Evolutionary conservation across 1,140 invertebrate genomes (phyloP).

Genomic region (Lordiphosa clarofinis): DNA sequence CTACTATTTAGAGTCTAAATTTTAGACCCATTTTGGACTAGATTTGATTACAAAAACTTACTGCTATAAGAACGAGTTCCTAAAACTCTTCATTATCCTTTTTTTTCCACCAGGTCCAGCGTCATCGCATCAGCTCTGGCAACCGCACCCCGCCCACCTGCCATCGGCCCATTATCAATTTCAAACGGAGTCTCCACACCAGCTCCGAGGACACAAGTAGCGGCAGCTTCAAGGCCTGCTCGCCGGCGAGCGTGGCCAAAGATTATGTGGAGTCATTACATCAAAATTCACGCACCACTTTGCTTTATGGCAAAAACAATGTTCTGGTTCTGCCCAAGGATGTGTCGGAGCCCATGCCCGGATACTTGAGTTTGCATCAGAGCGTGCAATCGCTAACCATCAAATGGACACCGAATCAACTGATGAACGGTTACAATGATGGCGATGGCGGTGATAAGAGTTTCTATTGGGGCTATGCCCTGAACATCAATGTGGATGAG

Average conservation of each 20-base stretch:
- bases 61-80: too few species aligned
- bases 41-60: too few species aligned
- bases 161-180: conserved; percentile 87
- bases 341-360: conserved; percentile 89
- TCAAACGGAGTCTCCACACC: conserved; percentile 85
- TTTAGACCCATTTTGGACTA: too few species aligned
- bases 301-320: conserved; percentile 98
- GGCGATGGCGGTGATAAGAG: conserved; percentile 87
- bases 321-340: conserved; percentile 93
- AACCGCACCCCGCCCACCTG: conserved; percentile 87
- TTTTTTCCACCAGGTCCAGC: conserved; percentile 82
- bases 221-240: conserved; percentile 79
- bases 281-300: conserved; percentile 92
- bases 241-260: conserved; percentile 85
- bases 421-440: conserved; percentile 93
- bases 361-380: conserved; percentile 95
- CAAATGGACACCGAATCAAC: conserved; percentile 94
- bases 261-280: conserved; percentile 97
- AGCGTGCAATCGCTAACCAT: conserved; percentile 85
- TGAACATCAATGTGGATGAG: conserved; percentile 92
- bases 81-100: conserved; percentile 28
- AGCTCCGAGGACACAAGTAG: conserved; percentile 83
- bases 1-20: too few species aligned
- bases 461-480: conserved; percentile 93
- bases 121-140: conserved; percentile 90